Evolutionary conservation across 1,140 invertebrate species (phyloP).

Genomic region (Rhagoletis pomonella): DNA sequence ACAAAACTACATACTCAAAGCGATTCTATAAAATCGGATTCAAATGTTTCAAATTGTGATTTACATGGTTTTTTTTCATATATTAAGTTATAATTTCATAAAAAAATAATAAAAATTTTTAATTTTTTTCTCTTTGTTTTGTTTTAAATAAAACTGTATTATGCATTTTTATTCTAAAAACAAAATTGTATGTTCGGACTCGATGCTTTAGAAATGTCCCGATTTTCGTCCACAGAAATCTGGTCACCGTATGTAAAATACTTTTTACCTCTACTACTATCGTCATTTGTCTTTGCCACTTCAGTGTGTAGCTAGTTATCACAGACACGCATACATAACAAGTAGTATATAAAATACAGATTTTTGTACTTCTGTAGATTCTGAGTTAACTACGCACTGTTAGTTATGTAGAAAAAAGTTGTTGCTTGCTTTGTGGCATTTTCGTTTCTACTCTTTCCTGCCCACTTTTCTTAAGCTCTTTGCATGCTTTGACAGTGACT

Average conservation of each 20-base stretch:
- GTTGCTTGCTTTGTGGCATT: background rate
- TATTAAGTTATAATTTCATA: too few relatives aligned
- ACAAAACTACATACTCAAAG: too few relatives aligned
- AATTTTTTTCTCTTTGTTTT: too few relatives aligned
- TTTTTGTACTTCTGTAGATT: background rate
- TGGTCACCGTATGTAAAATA: background rate
- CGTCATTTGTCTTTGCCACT: background rate
- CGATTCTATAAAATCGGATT: too few relatives aligned
- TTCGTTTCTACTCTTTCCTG: background rate
- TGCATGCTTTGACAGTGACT: conserved; percentile 37
- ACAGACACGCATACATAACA: background rate
- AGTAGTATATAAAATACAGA: background rate
- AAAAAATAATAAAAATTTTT: too few relatives aligned
- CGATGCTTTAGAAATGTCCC: too few relatives aligned
- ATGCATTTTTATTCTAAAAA: too few relatives aligned
- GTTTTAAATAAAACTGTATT: too few relatives aligned
- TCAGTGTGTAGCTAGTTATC: background rate
- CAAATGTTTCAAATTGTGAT: too few relatives aligned
- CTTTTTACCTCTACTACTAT: background rate
- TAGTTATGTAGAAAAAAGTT: background rate
- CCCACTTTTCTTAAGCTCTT: background rate
- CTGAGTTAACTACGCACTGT: background rate
- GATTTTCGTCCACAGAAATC: too few relatives aligned
- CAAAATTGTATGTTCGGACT: too few relatives aligned
- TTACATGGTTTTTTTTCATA: too few relatives aligned